Conservation (phyloP, 2,888 invertebrate species). For the Neocrepidodera transversa region DNA sequence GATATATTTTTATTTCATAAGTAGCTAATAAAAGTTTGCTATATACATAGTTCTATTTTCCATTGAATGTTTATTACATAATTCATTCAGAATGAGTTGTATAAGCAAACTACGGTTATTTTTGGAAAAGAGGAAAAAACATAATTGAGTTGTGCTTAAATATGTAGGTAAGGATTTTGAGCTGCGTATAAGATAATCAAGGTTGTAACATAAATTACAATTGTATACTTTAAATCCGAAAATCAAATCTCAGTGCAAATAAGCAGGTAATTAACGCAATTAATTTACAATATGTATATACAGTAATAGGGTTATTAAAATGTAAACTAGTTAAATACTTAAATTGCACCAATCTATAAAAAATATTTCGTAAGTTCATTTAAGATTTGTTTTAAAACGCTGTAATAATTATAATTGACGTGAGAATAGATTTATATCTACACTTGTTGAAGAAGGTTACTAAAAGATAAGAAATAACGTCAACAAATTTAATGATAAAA, state of each 20-base stretch:
- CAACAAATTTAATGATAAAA: constrained; percentile 20
- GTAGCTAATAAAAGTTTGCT: too few relatives aligned
- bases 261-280: constrained; percentile 8
- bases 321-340: constrained; percentile 2
- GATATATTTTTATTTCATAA: too few relatives aligned
- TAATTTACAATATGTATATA: constrained; percentile 8
- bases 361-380: constrained; percentile 11
- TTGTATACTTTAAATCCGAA: background rate
- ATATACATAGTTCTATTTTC: too few relatives aligned
- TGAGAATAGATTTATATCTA: constrained; percentile 15
- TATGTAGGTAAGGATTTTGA: constrained; percentile 8
- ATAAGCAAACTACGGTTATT: constrained; percentile 22
- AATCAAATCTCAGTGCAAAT: constrained; percentile 8
- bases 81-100: constrained; percentile 23
- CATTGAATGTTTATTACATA: constrained; percentile 21
- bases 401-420: constrained; percentile 14
- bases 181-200: constrained; percentile 1
- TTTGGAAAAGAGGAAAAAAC: constrained; percentile 15
- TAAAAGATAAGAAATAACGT: constrained; percentile 23
- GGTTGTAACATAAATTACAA: background rate
- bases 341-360: background rate
- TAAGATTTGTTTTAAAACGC: constrained; percentile 2
- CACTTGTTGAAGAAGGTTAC: constrained; percentile 11
- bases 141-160: constrained; percentile 11
- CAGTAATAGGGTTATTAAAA: constrained; percentile 12